Percentiles rank a stretch among this genome's conserved stretches.
Conservation (phyloP, 1,140 invertebrate species). For the Zaprionus camerounensis region DNA sequence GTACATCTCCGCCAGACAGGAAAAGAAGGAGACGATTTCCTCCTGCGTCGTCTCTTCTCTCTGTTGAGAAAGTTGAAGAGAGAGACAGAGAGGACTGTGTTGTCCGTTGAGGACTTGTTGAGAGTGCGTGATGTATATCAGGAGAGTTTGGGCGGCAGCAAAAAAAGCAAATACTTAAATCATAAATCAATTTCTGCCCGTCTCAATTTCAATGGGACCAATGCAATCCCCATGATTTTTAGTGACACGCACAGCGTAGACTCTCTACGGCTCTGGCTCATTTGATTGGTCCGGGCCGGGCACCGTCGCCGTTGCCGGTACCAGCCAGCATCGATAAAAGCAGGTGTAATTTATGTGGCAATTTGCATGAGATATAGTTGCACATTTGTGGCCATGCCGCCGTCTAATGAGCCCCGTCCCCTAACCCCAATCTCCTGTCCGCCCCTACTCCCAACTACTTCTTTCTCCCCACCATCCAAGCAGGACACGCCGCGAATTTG, state of each 20-base stretch:
- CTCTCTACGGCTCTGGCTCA: not conserved
- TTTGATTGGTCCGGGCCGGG: not conserved
- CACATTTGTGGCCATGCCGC: constrained; percentile 16
- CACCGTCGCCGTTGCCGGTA: not conserved
- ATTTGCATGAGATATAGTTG: constrained; percentile 36
- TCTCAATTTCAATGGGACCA: constrained; percentile 2
- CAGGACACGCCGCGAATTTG: not conserved
- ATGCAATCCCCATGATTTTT: not conserved
- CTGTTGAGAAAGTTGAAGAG: not conserved
- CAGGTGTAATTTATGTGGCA: constrained; percentile 32
- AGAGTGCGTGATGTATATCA: constrained; percentile 5
- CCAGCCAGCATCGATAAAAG: not conserved
- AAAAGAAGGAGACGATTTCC: not conserved
- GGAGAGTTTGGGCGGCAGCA: not conserved
- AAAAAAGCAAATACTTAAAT: not conserved
- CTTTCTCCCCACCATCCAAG: no score
- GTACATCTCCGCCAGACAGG: not conserved
- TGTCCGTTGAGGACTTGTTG: not conserved
- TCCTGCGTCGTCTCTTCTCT: no score
- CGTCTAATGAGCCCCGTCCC: constrained; percentile 24
- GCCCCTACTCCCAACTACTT: not conserved
- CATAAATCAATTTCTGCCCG: constrained; percentile 2
- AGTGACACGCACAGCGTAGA: constrained; percentile 2
- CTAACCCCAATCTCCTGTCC: not conserved
- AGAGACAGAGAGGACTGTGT: not conserved